A percentile compares a stretch with the other conserved stretches of the same genome.
Conservation (phyloP, 2,113 vertebrate species). For the Phoxinus phoxinus region DNA sequence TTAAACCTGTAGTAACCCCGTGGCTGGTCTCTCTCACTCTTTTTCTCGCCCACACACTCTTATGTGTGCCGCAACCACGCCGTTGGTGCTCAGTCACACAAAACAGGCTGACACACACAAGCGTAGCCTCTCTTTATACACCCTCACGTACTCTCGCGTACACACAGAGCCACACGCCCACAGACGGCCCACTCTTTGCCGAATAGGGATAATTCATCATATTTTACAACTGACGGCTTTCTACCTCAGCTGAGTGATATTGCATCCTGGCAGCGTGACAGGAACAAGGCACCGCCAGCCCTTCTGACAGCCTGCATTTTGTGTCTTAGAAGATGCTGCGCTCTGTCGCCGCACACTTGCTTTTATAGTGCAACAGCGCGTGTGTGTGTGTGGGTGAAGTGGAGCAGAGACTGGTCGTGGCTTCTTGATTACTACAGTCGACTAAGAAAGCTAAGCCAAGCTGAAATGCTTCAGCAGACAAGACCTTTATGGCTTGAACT, state of each 20-base stretch:
- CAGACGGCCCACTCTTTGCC: slow-evolving; percentile 66
- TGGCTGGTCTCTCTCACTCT: slow-evolving; percentile 35
- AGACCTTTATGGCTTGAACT: slow-evolving; percentile 33
- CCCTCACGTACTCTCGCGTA: slow-evolving; percentile 25
- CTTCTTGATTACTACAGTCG: slow-evolving; percentile 25
- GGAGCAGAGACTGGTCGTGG: slow-evolving; percentile 49
- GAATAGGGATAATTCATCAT: slow-evolving; percentile 80
- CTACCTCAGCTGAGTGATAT: slow-evolving; percentile 77
- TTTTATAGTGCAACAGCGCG: slow-evolving; percentile 30
- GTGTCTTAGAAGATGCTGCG: slow-evolving; percentile 46
- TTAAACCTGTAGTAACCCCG: slow-evolving; percentile 70
- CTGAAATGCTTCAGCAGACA: slow-evolving; percentile 54
- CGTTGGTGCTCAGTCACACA: slow-evolving; percentile 8
- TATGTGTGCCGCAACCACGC: slow-evolving; percentile 13
- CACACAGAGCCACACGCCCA: slow-evolving; percentile 51
- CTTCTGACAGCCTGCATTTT: slow-evolving; percentile 6
- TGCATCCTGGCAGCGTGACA: slow-evolving; percentile 72
- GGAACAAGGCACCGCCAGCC: slow-evolving; percentile 44
- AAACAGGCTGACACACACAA: slow-evolving; percentile 31
- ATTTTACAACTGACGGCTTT: slow-evolving; percentile 78
- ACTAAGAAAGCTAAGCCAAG: slow-evolving; percentile 51
- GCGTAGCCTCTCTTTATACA: slow-evolving; percentile 35
- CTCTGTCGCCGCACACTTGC: slow-evolving; percentile 48
- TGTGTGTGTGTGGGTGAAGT: slow-evolving; percentile 24
- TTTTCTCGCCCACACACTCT: slow-evolving; percentile 41